phyloP scores from a whole-genome alignment of 2,113 vertebrate species.

The Bubo bubo region DNA sequence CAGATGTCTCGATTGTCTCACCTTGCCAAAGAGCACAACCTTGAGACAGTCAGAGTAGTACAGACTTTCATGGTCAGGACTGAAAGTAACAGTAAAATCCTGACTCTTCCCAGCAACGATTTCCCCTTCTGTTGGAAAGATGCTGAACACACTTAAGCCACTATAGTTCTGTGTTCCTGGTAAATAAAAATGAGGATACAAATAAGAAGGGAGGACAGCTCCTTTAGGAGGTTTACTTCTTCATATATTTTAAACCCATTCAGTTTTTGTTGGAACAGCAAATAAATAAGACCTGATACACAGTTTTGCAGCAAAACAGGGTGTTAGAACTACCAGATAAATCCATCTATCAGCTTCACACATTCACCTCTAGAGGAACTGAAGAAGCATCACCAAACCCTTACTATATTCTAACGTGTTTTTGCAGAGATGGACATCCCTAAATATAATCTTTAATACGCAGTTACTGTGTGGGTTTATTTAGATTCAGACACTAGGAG shows the following conservation, averaged over 20 bases:
- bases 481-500: neutral
- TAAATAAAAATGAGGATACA: neutral
- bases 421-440: neutral
- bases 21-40: conserved; percentile 85
- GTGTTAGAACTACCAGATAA: neutral
- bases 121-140: conserved; percentile 78
- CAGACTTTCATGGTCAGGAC: conserved; percentile 86
- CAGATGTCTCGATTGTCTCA: conserved; percentile 5
- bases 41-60: conserved; percentile 83
- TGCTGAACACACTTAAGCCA: conserved; percentile 85
- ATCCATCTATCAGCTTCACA: neutral
- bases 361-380: neutral
- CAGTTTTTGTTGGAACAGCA: neutral
- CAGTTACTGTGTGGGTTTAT: neutral
- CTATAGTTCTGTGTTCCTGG: conserved; percentile 87
- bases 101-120: conserved; percentile 76
- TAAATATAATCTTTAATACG: neutral
- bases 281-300: neutral
- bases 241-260: neutral
- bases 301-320: neutral
- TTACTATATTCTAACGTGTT: neutral
- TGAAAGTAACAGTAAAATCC: conserved; percentile 86
- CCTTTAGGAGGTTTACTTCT: fast-evolving
- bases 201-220: neutral
- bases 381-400: neutral